Base-by-base conservation (phyloP, 1,140 invertebrate genomes). In the Drosophila ambigua region DNA sequence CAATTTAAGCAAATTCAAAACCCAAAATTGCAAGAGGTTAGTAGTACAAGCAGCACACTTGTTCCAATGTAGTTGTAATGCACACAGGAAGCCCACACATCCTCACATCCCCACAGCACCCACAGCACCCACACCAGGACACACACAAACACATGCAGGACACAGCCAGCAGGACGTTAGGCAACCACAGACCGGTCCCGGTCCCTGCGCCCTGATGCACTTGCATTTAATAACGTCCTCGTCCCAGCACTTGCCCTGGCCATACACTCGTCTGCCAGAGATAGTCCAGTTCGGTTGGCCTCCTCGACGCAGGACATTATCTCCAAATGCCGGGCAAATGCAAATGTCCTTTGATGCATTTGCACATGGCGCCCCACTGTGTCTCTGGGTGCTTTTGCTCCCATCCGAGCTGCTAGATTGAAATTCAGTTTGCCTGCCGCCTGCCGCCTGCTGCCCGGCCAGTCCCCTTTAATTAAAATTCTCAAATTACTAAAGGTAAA, bases 381-480 rank as follows among this genome's bases (percentile, higher is more conserved):
- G 54, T 15, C 15, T 13, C 20, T 15, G 11, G 20, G 23, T 31
- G 8, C 51, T n/a, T 53, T 16, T 8, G 11, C 13, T 43, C 23
- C 5, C 39, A 39, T 31, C 46, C 31, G 24, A 69, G 51, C 28
- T 46, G n/a, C 35, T 69, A 69, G 66, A 69, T 69, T 69, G 66
- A 69, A 69, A 69, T 58, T 64, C 52, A 41, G 69, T 44, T 24
- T 58, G 49, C 20, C 44, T 64, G 43, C 45, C 20, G 31, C 43
- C 43, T 71, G 39, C 45, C 50, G 50, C 52, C 31, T 46, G 69
- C 62, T 65, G 79, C 74, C 76, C 55, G 50, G 60, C 24, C 50
- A 74, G 66, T 65, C 79, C 74, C 74, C 76, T 82, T 82, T 82
- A 82, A 82, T 82, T 82, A 82, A 82, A 83, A 77, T 83, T 82